These are phyloP conservation scores for Meandrina meandrites DNA, from an alignment of 92 coral and sea anemone genomes.

Conservation along the genomic window DNA sequence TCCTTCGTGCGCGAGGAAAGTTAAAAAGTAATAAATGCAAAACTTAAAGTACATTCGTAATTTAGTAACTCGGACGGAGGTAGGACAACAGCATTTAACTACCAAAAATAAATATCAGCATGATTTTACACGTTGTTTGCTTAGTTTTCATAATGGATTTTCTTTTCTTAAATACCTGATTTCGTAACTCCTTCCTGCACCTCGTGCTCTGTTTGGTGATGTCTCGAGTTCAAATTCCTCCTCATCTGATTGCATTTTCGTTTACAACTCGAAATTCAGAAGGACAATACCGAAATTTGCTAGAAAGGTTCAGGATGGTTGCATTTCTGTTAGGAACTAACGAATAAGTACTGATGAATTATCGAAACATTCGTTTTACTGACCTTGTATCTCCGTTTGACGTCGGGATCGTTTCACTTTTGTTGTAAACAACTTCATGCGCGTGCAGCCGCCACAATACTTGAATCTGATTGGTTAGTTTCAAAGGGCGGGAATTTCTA, in stretches of 20 bases:
- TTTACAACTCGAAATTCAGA: not conserved
- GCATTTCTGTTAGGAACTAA: not conserved
- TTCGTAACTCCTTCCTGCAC: not conserved
- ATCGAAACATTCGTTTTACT: not conserved
- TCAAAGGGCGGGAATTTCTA: not conserved
- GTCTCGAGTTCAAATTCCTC: not conserved
- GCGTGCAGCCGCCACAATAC: slow-evolving; percentile 5
- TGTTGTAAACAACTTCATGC: not conserved
- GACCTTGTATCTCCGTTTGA: not conserved
- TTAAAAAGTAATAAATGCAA: not conserved
- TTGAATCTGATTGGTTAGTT: not conserved
- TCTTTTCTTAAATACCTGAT: not conserved
- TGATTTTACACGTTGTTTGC: not conserved
- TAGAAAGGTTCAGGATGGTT: not conserved
- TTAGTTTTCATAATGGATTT: not conserved
- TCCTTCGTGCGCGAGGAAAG: too few species aligned
- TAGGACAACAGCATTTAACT: not conserved
- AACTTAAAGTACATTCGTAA: not conserved
- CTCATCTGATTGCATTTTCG: not conserved
- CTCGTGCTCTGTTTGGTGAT: not conserved
- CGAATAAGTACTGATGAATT: not conserved
- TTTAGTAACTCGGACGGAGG: not conserved
- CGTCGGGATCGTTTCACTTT: not conserved
- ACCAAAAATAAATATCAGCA: not conserved
- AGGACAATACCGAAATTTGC: not conserved